Conservation (phyloP, 2,797 vertebrate species). For the Poliocrania exsul region DNA sequence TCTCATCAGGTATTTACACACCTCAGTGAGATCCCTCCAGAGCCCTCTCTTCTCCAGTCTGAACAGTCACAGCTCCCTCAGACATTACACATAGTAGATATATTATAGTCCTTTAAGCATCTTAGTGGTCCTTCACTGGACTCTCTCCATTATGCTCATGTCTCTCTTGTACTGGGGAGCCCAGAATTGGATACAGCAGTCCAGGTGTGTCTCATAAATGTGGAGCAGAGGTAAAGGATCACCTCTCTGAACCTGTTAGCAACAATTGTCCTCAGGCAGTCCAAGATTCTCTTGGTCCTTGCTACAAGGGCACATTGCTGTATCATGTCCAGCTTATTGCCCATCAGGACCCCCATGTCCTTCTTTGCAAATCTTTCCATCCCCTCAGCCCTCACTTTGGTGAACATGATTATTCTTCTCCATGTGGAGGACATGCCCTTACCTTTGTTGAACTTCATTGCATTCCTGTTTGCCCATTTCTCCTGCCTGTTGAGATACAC, state of each 20-base stretch:
- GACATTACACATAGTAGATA: not conserved
- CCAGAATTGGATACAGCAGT: not conserved
- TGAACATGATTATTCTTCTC: not conserved
- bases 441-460: rapidly evolving
- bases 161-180: not conserved
- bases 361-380: not conserved
- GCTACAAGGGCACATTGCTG: not conserved
- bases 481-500: not conserved
- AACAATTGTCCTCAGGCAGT: not conserved
- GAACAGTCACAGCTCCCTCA: not conserved
- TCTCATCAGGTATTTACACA: rapidly evolving
- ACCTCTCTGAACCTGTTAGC: not conserved
- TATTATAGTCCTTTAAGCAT: not conserved
- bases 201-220: not conserved
- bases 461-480: not conserved
- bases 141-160: not conserved
- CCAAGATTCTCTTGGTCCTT: not conserved
- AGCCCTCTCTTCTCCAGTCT: not conserved
- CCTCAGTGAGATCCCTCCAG: not conserved
- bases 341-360: not conserved
- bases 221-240: not conserved
- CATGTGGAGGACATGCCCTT: not conserved
- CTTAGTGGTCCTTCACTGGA: not conserved
- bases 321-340: not conserved
- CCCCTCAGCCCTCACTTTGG: not conserved